These are phyloP conservation scores for Tympanoctomys barrerae DNA, from an alignment of 2,797 vertebrate genomes.

Conservation along the genomic window DNA sequence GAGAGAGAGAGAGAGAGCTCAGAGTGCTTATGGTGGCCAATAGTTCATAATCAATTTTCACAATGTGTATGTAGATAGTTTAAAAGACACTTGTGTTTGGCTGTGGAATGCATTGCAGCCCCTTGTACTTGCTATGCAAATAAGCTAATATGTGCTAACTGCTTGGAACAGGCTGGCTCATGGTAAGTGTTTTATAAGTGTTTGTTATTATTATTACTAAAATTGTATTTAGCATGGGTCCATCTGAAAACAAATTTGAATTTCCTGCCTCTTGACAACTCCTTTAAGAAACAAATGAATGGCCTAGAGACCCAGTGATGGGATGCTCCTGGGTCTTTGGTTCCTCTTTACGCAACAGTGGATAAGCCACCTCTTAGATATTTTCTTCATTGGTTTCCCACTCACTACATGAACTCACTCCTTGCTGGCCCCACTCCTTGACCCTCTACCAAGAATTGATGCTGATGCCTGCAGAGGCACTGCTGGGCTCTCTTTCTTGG, in stretches of 20 bases:
- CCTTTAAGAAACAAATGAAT: conserved; percentile 21
- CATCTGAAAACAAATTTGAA: conserved; percentile 66
- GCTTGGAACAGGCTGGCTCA: conserved; percentile 62
- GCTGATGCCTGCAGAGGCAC: background rate
- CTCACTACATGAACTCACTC: background rate
- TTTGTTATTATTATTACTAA: conserved; percentile 70
- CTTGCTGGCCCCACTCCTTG: background rate
- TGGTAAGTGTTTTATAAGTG: conserved; percentile 69
- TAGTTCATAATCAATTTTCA: background rate
- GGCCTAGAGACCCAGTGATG: background rate
- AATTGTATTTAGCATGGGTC: conserved; percentile 59
- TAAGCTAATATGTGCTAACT: conserved; percentile 63
- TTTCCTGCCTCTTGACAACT: conserved; percentile 8
- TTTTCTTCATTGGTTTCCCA: background rate
- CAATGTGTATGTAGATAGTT: background rate
- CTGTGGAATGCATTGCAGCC: conserved; percentile 42
- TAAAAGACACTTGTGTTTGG: conserved; percentile 59
- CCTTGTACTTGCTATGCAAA: conserved; percentile 52
- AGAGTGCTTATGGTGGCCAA: background rate
- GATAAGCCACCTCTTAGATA: background rate
- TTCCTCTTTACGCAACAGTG: background rate
- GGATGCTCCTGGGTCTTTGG: background rate
- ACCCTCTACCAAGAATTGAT: background rate
- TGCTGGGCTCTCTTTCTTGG: background rate
- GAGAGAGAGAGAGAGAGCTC: background rate